These are phyloP conservation scores for Sogatella furcifera DNA, from an alignment of 1,140 invertebrate species.

Conservation along the genomic window DNA sequence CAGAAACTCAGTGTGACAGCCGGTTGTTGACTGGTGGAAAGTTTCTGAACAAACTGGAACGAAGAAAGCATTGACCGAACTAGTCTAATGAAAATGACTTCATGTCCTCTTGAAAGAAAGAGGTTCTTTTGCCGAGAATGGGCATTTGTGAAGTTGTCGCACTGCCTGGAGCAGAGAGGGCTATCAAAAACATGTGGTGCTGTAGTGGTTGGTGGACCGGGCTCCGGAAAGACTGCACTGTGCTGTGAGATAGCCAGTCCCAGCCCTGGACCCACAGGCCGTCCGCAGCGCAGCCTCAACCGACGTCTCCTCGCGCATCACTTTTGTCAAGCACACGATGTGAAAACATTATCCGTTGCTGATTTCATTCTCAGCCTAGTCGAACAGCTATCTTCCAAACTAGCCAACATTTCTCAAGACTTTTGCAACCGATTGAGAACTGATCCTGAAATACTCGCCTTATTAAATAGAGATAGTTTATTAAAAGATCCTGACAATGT, in stretches of 20 bases:
- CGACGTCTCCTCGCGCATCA: conserved; percentile 68
- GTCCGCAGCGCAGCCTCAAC: conserved; percentile 60
- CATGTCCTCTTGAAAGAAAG: conserved; percentile 33
- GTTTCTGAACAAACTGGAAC: too few species aligned
- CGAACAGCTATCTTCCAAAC: conserved; percentile 50
- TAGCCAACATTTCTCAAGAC: conserved; percentile 6
- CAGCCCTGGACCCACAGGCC: conserved; percentile 46
- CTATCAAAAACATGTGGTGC: conserved; percentile 68
- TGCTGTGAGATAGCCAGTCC: conserved; percentile 75
- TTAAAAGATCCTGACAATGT: conserved; percentile 81
- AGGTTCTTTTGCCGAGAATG: conserved; percentile 79
- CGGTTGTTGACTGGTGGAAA: too few species aligned
- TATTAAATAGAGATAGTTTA: conserved; percentile 55
- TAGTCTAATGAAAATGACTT: conserved; percentile 8
- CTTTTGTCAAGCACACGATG: conserved; percentile 60
- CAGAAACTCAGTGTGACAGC: too few species aligned
- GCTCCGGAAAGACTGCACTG: conserved; percentile 76
- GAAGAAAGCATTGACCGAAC: neutral
- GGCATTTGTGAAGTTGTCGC: conserved; percentile 88
- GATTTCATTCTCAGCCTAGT: conserved; percentile 76
- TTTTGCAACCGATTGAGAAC: conserved; percentile 46
- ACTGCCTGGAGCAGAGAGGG: conserved; percentile 75
- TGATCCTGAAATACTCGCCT: conserved; percentile 44
- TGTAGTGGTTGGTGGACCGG: conserved; percentile 74
- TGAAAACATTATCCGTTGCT: conserved; percentile 55